Conservation (phyloP, 2,113 vertebrate species). For the Rhea americana region DNA sequence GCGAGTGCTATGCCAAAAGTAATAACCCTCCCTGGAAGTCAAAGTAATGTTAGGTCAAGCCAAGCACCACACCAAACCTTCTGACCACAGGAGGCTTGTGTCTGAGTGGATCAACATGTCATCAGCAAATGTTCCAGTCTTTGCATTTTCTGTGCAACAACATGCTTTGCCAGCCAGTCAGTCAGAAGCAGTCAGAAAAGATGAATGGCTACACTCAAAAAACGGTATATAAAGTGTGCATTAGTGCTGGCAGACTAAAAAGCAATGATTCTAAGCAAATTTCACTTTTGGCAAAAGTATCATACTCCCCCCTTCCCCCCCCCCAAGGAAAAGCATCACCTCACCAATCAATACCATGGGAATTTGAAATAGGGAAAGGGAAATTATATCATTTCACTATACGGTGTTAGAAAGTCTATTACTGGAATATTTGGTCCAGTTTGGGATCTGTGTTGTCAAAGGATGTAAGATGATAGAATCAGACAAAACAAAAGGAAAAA, state of each 20-base stretch:
- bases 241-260: not conserved
- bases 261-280: not conserved
- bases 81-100: not conserved
- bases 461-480: not conserved
- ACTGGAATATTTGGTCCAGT: not conserved
- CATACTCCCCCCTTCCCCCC: no score
- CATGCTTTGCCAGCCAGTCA: fast-evolving
- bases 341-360: not conserved
- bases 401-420: not conserved
- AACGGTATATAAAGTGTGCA: not conserved
- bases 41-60: not conserved
- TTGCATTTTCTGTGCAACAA: not conserved
- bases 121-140: not conserved
- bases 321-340: not conserved
- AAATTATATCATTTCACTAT: not conserved
- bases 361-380: not conserved
- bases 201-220: not conserved
- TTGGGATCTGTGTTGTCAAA: not conserved
- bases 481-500: not conserved
- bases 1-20: not conserved
- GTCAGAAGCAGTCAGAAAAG: not conserved
- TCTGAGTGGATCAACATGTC: not conserved
- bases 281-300: no score
- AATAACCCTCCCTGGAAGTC: not conserved
- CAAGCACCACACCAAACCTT: not conserved